These are phyloP conservation scores for Syrmaticus mikado DNA, from an alignment of 2,113 vertebrate genomes.

Conservation along the genomic window DNA sequence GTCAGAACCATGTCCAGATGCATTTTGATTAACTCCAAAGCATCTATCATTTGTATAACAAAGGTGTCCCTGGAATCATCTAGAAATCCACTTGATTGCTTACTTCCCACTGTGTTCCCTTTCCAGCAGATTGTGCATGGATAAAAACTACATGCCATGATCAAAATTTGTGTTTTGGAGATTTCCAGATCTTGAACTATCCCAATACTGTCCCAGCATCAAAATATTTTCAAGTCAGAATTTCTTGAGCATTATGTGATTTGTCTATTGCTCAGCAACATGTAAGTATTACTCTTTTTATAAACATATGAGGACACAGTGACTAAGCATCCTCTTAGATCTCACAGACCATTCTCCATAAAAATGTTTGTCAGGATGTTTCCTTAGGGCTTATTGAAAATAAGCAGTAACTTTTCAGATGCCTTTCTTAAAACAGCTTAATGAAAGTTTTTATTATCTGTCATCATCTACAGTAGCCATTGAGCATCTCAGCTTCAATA, in stretches of 20 bases:
- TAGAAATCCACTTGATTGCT: not conserved
- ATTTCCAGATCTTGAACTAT: not conserved
- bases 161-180: too few relatives aligned
- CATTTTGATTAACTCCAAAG: not conserved
- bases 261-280: not conserved
- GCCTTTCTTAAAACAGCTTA: accelerated
- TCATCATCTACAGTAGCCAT: not conserved
- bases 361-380: not conserved
- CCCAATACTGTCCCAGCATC: not conserved
- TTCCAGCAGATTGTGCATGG: too few relatives aligned
- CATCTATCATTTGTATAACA: not conserved
- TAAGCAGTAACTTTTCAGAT: not conserved
- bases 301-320: accelerated
- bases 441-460: not conserved
- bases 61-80: not conserved
- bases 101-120: not conserved
- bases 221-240: not conserved
- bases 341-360: not conserved
- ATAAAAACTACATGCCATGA: not conserved
- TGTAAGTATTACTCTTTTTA: not conserved
- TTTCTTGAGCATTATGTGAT: not conserved
- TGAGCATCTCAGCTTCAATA: not conserved
- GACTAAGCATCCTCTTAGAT: not conserved
- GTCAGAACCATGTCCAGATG: not conserved
- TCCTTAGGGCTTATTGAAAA: not conserved